Conservation (phyloP, 2,797 vertebrate genomes). For the Vultur gryphus region DNA sequence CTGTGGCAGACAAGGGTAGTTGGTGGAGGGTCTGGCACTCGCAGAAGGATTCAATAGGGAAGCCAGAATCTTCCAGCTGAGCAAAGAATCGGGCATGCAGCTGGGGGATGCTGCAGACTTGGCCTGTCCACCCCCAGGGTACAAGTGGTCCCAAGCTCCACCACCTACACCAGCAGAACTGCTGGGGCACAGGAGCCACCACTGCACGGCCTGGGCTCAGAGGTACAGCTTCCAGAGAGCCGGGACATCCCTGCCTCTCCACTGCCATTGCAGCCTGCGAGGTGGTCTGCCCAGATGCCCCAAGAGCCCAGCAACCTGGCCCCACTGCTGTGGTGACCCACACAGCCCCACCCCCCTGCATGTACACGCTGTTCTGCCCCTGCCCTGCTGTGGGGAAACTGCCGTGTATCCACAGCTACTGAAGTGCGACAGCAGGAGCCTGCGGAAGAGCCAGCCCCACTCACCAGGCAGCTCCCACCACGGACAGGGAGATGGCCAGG, state of each 20-base stretch:
- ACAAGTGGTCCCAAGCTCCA: neutral
- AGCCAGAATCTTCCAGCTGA: neutral
- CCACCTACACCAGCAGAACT: neutral
- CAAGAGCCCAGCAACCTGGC: neutral
- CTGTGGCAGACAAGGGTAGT: conserved; percentile 68
- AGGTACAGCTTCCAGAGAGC: neutral
- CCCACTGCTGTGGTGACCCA: neutral
- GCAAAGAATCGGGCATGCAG: neutral
- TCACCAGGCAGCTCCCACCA: conserved; percentile 98
- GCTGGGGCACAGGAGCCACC: neutral
- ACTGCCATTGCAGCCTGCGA: neutral
- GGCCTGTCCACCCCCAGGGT: neutral
- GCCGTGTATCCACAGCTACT: neutral
- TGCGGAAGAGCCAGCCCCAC: conserved; percentile 39
- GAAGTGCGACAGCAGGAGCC: neutral
- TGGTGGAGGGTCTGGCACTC: neutral
- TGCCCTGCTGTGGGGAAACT: neutral
- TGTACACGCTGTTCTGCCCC: rapidly evolving
- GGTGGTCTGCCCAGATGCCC: neutral
- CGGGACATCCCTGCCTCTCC: neutral
- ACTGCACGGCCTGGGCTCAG: neutral
- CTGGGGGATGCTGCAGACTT: neutral
- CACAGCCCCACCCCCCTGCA: neutral
- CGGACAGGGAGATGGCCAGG: conserved; percentile 93
- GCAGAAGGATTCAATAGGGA: neutral